phyloP scores from a whole-genome alignment of 2,113 vertebrate species.

The Stegastes partitus region DNA sequence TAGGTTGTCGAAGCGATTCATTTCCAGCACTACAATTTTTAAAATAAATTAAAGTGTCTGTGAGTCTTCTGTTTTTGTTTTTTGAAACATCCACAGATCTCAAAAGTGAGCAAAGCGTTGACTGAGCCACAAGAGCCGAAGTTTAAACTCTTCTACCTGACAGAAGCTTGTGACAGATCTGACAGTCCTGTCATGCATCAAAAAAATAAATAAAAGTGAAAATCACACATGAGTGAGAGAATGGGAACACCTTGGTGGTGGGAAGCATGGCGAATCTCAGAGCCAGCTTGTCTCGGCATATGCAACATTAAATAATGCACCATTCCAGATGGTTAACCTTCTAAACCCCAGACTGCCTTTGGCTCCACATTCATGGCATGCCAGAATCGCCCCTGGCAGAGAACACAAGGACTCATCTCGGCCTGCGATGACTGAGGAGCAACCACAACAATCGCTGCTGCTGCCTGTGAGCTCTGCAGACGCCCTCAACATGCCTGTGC shows the following conservation, averaged over 20 bases:
- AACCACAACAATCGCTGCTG: constrained; percentile 33
- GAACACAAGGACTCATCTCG: constrained; percentile 36
- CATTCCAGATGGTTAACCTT: constrained; percentile 75
- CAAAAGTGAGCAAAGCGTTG: neutral
- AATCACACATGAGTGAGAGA: constrained; percentile 21
- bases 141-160: constrained; percentile 9
- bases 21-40: neutral
- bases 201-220: neutral
- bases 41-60: neutral
- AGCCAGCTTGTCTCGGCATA: constrained; percentile 71
- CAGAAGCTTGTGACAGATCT: constrained; percentile 13
- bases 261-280: constrained; percentile 32
- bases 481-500: neutral
- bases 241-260: constrained; percentile 52
- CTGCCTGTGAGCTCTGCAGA: constrained; percentile 18
- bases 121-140: neutral
- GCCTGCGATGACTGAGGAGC: constrained; percentile 34
- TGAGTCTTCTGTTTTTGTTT: constrained; percentile 4
- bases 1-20: constrained; percentile 7
- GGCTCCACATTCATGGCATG: constrained; percentile 51
- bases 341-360: constrained; percentile 58
- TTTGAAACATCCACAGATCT: constrained; percentile 1
- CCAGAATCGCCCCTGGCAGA: constrained; percentile 63
- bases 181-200: neutral
- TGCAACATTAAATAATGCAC: constrained; percentile 81